Conservation (phyloP, 2,888 invertebrate genomes). For the Listrodromus nycthemerus region DNA sequence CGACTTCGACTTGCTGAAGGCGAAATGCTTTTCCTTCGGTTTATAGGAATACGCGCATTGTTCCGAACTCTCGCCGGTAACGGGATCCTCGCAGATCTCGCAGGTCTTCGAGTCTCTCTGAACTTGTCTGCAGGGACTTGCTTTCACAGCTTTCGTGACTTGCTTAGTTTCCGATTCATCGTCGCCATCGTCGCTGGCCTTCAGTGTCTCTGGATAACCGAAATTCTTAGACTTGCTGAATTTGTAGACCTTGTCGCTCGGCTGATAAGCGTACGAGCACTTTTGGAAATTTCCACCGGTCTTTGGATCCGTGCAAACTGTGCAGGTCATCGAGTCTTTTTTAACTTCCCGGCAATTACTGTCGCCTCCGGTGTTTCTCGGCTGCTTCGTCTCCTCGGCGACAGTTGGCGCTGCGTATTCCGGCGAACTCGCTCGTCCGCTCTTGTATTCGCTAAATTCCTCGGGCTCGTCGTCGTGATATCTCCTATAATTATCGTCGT, state of each 20-base stretch:
- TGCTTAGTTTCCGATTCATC: conserved; percentile 20
- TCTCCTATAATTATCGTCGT: conserved; percentile 15
- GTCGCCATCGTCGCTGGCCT: neutral
- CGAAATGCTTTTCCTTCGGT: conserved; percentile 32
- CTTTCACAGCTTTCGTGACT: conserved; percentile 17
- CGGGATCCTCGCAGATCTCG: conserved; percentile 90
- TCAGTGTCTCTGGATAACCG: conserved; percentile 71
- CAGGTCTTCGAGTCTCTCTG: conserved; percentile 89
- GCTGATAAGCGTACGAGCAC: conserved; percentile 86
- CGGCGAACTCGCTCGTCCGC: conserved; percentile 2
- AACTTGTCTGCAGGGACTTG: conserved; percentile 82
- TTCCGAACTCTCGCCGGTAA: conserved; percentile 91
- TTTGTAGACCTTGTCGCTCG: conserved; percentile 80
- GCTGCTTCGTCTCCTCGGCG: conserved; percentile 80
- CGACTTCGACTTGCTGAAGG: neutral
- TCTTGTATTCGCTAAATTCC: neutral
- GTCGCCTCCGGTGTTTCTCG: conserved; percentile 51
- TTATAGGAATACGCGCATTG: conserved; percentile 89
- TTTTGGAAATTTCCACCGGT: conserved; percentile 86
- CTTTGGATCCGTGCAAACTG: conserved; percentile 86
- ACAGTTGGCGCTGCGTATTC: conserved; percentile 14
- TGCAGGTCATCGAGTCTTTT: conserved; percentile 85
- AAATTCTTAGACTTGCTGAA: conserved; percentile 79
- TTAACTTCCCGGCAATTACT: conserved; percentile 69
- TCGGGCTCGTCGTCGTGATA: conserved; percentile 11